Evolutionary conservation across 2,888 invertebrate species (phyloP), one percentile per base, ranked within the genome.

Genomic region (Cryptophagus acutangulus): DNA sequence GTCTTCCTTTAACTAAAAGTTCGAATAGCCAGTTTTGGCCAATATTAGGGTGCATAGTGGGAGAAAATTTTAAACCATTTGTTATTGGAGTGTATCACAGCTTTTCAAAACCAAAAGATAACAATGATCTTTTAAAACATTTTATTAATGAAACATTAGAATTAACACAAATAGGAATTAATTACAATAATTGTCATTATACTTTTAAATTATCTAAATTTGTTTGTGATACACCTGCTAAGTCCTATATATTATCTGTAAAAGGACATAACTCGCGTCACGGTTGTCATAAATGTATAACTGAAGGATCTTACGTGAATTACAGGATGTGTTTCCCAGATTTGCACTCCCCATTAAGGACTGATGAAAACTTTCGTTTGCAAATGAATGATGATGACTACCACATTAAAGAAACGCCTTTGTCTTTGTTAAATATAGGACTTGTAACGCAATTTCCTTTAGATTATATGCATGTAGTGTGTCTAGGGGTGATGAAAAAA

Each of bases 141-240:
- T n/a, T n/a, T n/a, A n/a, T n/a, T n/a, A n/a, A n/a, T n/a, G n/a
- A n/a, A n/a, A n/a, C n/a, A n/a, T n/a, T n/a, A n/a, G n/a, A n/a
- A n/a, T n/a, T n/a, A n/a, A n/a, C n/a, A n/a, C n/a, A n/a, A n/a
- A n/a, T n/a, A n/a, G n/a, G n/a, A n/a, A n/a, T n/a, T n/a, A n/a
- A n/a, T n/a, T n/a, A n/a, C n/a, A n/a, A n/a, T n/a, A n/a, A n/a
- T n/a, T n/a, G n/a, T n/a, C n/a, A n/a, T n/a, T n/a, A n/a, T n/a
- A n/a, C n/a, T n/a, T n/a, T n/a, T n/a, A n/a, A n/a, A n/a, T n/a
- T n/a, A n/a, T n/a, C n/a, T n/a, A n/a, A n/a, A n/a, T n/a, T n/a
- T n/a, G 18, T 44, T 36, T 54, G 52, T 40, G 54, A 54, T 42
- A 41, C 45, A 25, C 52, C 48, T n/a, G 51, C 54, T n/a, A 31